Base-by-base conservation (phyloP, 2,888 invertebrate species). In the Temnothorax unifasciatus region DNA sequence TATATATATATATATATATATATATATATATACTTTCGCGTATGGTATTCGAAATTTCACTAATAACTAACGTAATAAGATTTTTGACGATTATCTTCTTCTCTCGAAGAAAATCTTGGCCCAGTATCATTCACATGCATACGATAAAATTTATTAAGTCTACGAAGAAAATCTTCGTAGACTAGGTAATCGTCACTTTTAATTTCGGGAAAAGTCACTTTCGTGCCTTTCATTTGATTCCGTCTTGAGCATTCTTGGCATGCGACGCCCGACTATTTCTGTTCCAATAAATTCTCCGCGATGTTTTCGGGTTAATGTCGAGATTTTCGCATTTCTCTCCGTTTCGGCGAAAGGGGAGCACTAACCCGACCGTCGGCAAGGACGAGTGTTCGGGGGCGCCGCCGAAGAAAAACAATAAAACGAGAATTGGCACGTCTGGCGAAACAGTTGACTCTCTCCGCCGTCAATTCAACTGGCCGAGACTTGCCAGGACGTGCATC, bases 381-480 rank as follows among this genome's bases (percentile, higher is more conserved):
- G 91, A 90, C 90, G 90, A 84, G 84, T 79, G 85, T 75, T 47
- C 63, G 83, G 79, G 79, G 85, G 81, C 88, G 88, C 77, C 85
- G 87, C 29, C 90, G 83, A 89, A 90, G 90, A 90, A 85, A 88
- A 90, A 90, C 88, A 90, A 91, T 89, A 89, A 90, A 88, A 89
- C 86, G 87, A 86, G 90, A 90, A 90, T 90, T 90, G 88, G 91
- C 84, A 90, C 90, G 90, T 90, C 90, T 90, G 90, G 90, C 91
- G 89, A 90, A 89, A 90, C 89, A 88, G 89, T 90, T 90, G 91
- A 90, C 88, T 54, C 52, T 87, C 88, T 52, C n/a, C 85, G 88
- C 86, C 90, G 91, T 86, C 85, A 91, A 90, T 88, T 90, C 90
- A 88, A 89, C 90, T 87, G 87, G 88, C 82, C 79, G 85, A 85